A percentile compares a stretch with the other conserved stretches of the same genome.
phyloP scores from a whole-genome alignment of 2,888 invertebrate species.

The Drosophila anomalata region DNA sequence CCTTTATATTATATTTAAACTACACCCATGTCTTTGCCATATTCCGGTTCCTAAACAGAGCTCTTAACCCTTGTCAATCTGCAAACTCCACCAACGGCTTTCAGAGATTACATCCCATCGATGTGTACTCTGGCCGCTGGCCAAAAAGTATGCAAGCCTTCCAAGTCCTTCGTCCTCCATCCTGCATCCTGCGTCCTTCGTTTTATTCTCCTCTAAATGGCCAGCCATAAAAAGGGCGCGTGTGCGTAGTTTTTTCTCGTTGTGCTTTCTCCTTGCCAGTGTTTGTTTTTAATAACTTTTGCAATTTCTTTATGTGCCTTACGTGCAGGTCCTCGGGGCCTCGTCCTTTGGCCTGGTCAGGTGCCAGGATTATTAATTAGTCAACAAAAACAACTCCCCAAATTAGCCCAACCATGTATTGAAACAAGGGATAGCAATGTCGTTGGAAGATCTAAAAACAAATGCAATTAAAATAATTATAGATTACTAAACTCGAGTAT shows the following conservation, averaged over 20 bases:
- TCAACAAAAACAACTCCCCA: conserved; percentile 51
- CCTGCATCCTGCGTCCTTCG: conserved; percentile 15
- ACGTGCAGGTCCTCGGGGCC: conserved; percentile 51
- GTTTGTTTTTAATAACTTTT: conserved; percentile 66
- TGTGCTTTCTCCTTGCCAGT: conserved; percentile 6
- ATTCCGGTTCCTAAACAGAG: neutral
- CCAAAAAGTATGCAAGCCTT: conserved; percentile 38
- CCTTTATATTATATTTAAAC: neutral
- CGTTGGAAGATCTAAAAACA: conserved; percentile 1
- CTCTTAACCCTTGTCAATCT: conserved; percentile 21
- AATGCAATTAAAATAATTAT: conserved; percentile 4
- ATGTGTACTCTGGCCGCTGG: conserved; percentile 61
- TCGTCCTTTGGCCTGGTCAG: conserved; percentile 43
- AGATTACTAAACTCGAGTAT: neutral
- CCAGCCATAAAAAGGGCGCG: conserved; percentile 40
- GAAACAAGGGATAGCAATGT: neutral
- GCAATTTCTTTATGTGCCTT: conserved; percentile 65
- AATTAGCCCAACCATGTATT: conserved; percentile 26
- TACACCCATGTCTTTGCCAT: neutral
- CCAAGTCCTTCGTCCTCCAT: conserved; percentile 18
- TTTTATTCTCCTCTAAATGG: conserved; percentile 31
- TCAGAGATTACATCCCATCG: conserved; percentile 57
- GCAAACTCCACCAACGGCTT: conserved; percentile 6
- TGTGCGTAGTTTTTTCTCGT: conserved; percentile 42
- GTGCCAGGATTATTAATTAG: conserved; percentile 65